phyloP scores from a whole-genome alignment of 1,140 invertebrate species.

The Musca vetustissima region DNA sequence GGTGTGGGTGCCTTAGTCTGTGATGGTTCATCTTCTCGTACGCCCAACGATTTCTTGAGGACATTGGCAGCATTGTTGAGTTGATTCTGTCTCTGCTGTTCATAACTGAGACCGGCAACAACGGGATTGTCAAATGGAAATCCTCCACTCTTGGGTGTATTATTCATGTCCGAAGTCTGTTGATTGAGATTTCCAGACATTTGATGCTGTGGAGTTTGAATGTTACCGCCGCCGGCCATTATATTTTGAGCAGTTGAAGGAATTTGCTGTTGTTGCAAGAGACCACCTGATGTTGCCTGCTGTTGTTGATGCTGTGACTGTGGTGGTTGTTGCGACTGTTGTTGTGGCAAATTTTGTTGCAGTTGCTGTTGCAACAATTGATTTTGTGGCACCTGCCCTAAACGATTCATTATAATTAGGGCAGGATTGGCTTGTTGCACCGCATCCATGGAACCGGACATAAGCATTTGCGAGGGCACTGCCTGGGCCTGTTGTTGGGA shows the following conservation, averaged over 20 bases:
- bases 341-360: slow-evolving; percentile 34
- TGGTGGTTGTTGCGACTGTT: slow-evolving; percentile 12
- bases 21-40: slow-evolving; percentile 16
- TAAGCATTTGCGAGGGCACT: too few relatives aligned
- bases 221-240: background rate
- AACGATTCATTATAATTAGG: background rate
- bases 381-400: background rate
- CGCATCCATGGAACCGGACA: too few relatives aligned
- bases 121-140: slow-evolving; percentile 27
- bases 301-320: slow-evolving; percentile 7
- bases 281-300: background rate
- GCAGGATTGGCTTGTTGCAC: background rate
- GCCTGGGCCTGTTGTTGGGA: slow-evolving; percentile 22
- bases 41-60: slow-evolving; percentile 16
- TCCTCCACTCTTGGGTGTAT: slow-evolving; percentile 22
- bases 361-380: slow-evolving; percentile 29
- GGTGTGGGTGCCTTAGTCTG: background rate
- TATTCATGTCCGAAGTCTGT: slow-evolving; percentile 27
- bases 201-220: background rate
- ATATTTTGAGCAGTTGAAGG: slow-evolving; percentile 33
- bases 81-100: slow-evolving; percentile 48
- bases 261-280: slow-evolving; percentile 27
- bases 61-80: slow-evolving; percentile 28
- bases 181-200: background rate
- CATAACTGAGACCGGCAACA: slow-evolving; percentile 33